Percentiles rank a stretch among this genome's conserved stretches.
Conservation (phyloP, 2,797 vertebrate genomes). For the Saxicola maurus region DNA sequence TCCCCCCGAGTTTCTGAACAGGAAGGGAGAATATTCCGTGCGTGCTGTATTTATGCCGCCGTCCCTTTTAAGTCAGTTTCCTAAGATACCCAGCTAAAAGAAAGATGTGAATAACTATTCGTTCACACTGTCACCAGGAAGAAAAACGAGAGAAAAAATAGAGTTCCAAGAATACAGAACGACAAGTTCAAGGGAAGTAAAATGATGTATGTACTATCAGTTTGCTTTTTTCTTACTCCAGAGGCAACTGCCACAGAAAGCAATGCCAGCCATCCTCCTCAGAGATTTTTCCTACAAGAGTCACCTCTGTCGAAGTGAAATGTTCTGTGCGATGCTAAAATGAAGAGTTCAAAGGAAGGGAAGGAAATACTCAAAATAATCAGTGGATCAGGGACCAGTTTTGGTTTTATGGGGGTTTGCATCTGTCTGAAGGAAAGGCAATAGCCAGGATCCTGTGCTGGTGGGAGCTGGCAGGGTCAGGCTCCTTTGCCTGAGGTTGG, state of each 20-base stretch:
- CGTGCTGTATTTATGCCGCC: not conserved
- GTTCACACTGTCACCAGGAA: not conserved
- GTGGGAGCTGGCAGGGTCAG: fast-evolving
- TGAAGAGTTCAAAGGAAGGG: not conserved
- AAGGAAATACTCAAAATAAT: not conserved
- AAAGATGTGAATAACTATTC: not conserved
- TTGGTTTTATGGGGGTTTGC: not conserved
- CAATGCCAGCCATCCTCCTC: not conserved
- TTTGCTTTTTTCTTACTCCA: not conserved
- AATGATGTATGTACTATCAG: not conserved
- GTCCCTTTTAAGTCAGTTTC: not conserved
- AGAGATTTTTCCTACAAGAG: not conserved
- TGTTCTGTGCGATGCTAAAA: not conserved
- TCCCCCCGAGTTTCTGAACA: not conserved
- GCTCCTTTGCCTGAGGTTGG: not conserved
- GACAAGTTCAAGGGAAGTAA: not conserved
- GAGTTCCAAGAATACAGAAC: not conserved
- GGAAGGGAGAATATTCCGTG: not conserved
- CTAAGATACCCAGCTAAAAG: constrained; percentile 3
- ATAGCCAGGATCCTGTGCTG: not conserved
- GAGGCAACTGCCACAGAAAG: not conserved
- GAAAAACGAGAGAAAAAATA: not conserved
- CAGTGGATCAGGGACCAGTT: not conserved
- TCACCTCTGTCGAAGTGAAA: not conserved
- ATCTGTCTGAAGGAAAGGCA: not conserved